phyloP scores from a whole-genome alignment of 2,888 invertebrate species.

The Mythimna lalbum region DNA sequence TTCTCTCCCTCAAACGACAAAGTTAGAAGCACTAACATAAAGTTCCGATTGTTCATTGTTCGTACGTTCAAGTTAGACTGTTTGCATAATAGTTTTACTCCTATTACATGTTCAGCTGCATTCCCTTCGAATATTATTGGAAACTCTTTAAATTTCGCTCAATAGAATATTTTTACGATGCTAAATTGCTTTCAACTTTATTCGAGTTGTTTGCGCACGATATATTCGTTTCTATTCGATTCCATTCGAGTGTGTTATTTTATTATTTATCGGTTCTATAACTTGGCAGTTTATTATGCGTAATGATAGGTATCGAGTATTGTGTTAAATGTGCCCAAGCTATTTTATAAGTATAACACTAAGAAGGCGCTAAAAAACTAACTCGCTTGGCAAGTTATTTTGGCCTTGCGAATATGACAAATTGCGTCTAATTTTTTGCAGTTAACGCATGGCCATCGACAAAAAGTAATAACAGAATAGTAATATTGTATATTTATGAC shows the following conservation, averaged over 20 bases:
- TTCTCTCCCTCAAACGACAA: constrained; percentile 66
- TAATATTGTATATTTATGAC: constrained; percentile 37
- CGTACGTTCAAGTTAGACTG: constrained; percentile 75
- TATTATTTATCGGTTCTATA: constrained; percentile 41
- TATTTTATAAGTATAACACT: constrained; percentile 23
- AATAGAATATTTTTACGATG: constrained; percentile 73
- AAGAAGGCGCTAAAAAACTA: constrained; percentile 39
- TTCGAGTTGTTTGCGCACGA: constrained; percentile 50
- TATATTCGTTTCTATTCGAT: constrained; percentile 53
- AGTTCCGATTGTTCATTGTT: constrained; percentile 78
- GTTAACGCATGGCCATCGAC: constrained; percentile 8
- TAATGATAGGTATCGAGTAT: constrained; percentile 23
- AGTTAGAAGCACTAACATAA: constrained; percentile 77
- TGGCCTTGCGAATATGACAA: constrained; percentile 51
- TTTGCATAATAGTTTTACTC: constrained; percentile 87
- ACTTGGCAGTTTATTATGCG: constrained; percentile 37
- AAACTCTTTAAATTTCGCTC: constrained; percentile 73
- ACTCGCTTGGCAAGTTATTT: constrained; percentile 20
- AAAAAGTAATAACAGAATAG: constrained; percentile 26
- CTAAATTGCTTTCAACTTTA: constrained; percentile 55
- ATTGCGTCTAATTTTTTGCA: constrained; percentile 37
- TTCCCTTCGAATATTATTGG: constrained; percentile 75
- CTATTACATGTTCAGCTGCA: constrained; percentile 77
- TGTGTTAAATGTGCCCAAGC: constrained; percentile 3
- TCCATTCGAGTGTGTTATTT: constrained; percentile 42